Evolutionary conservation across 2,888 invertebrate genomes (phyloP).

Genomic region (Apomyelois bistriatella): DNA sequence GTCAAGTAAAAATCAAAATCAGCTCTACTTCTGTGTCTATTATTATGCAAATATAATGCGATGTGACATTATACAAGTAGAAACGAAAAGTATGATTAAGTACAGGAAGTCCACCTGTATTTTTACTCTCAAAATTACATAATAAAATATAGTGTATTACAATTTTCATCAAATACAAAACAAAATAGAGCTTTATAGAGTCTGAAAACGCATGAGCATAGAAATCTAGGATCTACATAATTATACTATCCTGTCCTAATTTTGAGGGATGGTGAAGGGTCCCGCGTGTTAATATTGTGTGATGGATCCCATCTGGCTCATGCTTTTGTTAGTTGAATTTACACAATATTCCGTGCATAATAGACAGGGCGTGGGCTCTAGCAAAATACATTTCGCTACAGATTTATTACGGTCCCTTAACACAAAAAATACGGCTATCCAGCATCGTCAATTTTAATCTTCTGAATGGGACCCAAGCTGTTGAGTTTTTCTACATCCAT

Average conservation of each 20-base stretch:
- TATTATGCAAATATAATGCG: too few species aligned
- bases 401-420: slow-evolving; percentile 11
- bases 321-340: slow-evolving; percentile 15
- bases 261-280: slow-evolving; percentile 2
- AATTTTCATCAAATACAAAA: too few species aligned
- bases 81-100: too few species aligned
- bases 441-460: slow-evolving; percentile 6
- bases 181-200: not conserved
- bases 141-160: too few species aligned
- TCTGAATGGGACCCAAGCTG: not conserved
- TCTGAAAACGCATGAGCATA: not conserved
- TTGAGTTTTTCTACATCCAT: not conserved
- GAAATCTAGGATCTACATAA: not conserved
- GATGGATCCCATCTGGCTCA: slow-evolving; percentile 6
- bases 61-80: too few species aligned
- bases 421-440: slow-evolving; percentile 4
- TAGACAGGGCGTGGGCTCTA: slow-evolving; percentile 3
- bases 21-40: too few species aligned
- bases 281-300: slow-evolving; percentile 5
- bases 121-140: too few species aligned
- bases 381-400: slow-evolving; percentile 10
- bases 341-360: slow-evolving; percentile 12
- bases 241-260: slow-evolving; percentile 1
- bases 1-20: too few species aligned
- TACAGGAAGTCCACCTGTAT: too few species aligned